phyloP scores from a whole-genome alignment of 1,140 invertebrate genomes.

The Drosophila sp. region DNA sequence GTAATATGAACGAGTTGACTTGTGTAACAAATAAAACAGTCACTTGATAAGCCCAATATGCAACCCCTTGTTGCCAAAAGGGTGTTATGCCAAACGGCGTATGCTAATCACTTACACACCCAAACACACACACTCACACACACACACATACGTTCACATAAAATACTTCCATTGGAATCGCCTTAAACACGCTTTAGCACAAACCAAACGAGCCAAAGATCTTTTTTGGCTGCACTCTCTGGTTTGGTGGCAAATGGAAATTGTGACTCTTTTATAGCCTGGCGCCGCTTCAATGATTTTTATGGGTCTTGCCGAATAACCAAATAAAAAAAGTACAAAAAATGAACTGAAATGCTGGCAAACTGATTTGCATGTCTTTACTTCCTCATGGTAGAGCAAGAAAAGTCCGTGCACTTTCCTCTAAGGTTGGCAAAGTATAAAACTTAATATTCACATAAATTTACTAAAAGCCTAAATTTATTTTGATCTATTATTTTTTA shows the following conservation, averaged over 20 bases:
- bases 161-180: constrained; percentile 26
- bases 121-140: constrained; percentile 34
- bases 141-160: constrained; percentile 8
- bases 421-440: not conserved
- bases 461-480: too few species aligned
- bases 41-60: constrained; percentile 72
- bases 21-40: constrained; percentile 81
- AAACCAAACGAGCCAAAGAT: constrained; percentile 70
- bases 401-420: constrained; percentile 12
- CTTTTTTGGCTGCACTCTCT: constrained; percentile 51
- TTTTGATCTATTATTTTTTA: too few species aligned
- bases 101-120: constrained; percentile 75
- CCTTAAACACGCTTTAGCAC: constrained; percentile 75
- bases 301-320: constrained; percentile 58
- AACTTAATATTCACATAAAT: too few species aligned
- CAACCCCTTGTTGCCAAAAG: constrained; percentile 70
- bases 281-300: constrained; percentile 81
- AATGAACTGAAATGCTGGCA: constrained; percentile 30
- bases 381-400: constrained; percentile 1
- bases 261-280: constrained; percentile 75
- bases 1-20: constrained; percentile 52
- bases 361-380: constrained; percentile 73
- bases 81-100: constrained; percentile 71
- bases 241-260: constrained; percentile 57
- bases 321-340: constrained; percentile 33